phyloP scores from a whole-genome alignment of 2,113 vertebrate species.

The Monopterus albus region DNA sequence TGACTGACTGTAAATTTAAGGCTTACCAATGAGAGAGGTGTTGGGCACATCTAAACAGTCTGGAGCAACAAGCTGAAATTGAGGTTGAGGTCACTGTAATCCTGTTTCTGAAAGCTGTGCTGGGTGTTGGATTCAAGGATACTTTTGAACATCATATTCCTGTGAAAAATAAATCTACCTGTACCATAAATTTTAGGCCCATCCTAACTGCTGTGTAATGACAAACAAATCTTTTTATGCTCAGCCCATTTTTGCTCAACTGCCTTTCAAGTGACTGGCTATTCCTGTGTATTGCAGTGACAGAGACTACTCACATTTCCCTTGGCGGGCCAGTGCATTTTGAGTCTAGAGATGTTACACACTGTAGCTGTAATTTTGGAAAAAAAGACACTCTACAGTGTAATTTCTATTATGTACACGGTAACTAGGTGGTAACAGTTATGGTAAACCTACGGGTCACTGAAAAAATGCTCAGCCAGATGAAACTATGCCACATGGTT shows the following conservation, averaged over 20 bases:
- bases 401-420: neutral
- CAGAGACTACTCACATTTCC: conserved; percentile 20
- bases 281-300: neutral
- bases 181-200: conserved; percentile 4
- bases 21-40: too few species aligned
- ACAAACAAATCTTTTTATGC: conserved; percentile 1
- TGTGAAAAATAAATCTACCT: neutral
- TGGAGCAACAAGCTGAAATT: too few species aligned
- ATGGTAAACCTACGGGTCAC: conserved; percentile 12
- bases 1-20: too few species aligned
- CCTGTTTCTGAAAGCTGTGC: neutral
- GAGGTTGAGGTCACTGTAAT: neutral
- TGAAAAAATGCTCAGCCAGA: conserved; percentile 21
- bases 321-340: neutral
- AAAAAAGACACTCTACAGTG: neutral
- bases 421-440: conserved; percentile 23
- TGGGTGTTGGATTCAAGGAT: neutral
- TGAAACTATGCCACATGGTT: neutral
- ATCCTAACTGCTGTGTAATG: neutral
- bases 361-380: neutral
- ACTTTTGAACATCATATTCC: neutral
- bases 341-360: neutral
- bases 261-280: neutral
- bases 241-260: conserved; percentile 3
- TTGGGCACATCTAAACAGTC: too few species aligned